Conservation (phyloP, 1,140 invertebrate species). For the Teleopsis dalmanni region DNA sequence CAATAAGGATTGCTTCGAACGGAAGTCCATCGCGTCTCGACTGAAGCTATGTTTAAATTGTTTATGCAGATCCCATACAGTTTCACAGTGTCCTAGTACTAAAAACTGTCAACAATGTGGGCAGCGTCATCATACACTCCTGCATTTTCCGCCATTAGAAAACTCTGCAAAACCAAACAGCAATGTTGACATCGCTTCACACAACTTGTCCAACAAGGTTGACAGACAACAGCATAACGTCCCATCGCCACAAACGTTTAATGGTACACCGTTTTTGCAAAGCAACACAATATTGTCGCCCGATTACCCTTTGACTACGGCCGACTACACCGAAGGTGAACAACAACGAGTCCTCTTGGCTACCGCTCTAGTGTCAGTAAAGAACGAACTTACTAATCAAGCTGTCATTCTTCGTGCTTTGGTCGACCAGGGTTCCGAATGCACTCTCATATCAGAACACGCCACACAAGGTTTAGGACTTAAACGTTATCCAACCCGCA, state of each 20-base stretch:
- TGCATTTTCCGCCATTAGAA: not conserved
- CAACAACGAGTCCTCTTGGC: conserved; percentile 3
- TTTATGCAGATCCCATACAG: not conserved
- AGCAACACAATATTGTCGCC: not conserved
- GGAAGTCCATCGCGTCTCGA: not conserved
- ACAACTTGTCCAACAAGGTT: not conserved
- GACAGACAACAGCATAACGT: too few species aligned
- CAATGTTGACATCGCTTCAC: too few species aligned
- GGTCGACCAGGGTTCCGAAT: not conserved
- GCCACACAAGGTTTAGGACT: not conserved
- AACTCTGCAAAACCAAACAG: too few species aligned
- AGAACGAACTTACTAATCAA: not conserved
- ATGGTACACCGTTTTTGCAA: not conserved
- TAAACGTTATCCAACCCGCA: not conserved
- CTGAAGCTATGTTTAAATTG: not conserved
- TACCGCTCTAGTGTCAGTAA: not conserved
- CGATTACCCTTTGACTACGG: too few species aligned
- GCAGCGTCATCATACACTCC: not conserved
- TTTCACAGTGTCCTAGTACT: not conserved
- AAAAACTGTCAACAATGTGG: conserved; percentile 4
- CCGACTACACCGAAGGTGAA: too few species aligned
- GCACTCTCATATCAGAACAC: not conserved
- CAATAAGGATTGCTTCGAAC: not conserved
- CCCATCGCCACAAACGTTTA: not conserved
- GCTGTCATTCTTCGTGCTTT: not conserved